Conservation (phyloP, 2,797 vertebrate genomes). For the Xerus rutilus region DNA sequence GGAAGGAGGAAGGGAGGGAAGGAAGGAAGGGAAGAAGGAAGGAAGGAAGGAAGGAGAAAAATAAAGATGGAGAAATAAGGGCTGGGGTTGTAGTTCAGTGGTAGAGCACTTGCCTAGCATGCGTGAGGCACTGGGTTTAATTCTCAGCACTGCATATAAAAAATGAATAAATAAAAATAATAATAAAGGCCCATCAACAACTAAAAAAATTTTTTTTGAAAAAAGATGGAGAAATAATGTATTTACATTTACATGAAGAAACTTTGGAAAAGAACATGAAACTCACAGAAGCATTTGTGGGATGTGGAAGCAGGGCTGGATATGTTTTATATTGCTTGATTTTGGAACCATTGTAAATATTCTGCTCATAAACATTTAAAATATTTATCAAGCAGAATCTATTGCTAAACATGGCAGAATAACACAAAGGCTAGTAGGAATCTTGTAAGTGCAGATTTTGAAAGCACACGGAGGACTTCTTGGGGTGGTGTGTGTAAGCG, state of each 20-base stretch:
- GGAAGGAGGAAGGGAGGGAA: too few species aligned
- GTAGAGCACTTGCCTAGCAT: too few species aligned
- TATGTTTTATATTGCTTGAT: background rate
- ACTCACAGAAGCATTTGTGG: background rate
- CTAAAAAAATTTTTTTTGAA: too few species aligned
- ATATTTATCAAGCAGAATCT: background rate
- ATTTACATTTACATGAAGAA: background rate
- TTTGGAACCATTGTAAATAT: slow-evolving; percentile 30
- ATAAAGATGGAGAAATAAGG: background rate
- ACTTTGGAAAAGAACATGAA: slow-evolving; percentile 6
- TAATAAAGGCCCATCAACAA: too few species aligned
- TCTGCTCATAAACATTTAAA: background rate
- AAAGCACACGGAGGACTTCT: background rate
- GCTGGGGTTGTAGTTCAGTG: too few species aligned
- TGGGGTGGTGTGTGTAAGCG: background rate
- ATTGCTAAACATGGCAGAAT: background rate
- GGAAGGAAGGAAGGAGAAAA: background rate
- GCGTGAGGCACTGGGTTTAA: too few species aligned
- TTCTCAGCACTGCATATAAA: too few species aligned
- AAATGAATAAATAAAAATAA: too few species aligned
- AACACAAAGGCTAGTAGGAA: background rate
- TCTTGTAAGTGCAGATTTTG: background rate
- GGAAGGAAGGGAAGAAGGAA: too few species aligned
- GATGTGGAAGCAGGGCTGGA: too few species aligned
- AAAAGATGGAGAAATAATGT: background rate